phyloP scores from a whole-genome alignment of 2,113 vertebrate genomes.

The Megaceryle torquata region DNA sequence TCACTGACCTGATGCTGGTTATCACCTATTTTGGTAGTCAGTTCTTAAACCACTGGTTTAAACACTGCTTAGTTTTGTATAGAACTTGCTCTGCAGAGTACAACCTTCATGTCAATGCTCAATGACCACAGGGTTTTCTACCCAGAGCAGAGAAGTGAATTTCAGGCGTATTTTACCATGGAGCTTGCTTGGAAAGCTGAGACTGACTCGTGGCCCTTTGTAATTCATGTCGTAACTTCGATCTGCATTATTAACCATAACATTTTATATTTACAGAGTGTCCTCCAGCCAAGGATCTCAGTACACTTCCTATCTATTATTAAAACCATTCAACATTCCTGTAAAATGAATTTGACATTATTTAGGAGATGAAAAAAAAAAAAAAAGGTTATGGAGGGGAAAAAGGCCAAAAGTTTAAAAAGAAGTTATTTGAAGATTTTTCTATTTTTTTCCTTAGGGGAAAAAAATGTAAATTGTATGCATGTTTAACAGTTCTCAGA shows the following conservation, averaged over 20 bases:
- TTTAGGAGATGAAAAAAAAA: background rate
- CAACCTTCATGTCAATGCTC: background rate
- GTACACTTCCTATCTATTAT: background rate
- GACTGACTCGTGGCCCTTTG: background rate
- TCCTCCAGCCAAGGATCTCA: background rate
- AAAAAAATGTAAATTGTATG: background rate
- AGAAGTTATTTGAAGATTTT: background rate
- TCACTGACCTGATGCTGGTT: background rate
- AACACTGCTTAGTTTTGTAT: background rate
- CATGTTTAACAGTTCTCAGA: background rate
- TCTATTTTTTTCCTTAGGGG: background rate
- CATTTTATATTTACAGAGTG: background rate
- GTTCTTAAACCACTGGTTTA: background rate
- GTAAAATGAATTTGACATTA: background rate
- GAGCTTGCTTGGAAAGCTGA: background rate
- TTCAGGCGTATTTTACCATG: background rate
- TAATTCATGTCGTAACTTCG: background rate
- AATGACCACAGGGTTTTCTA: background rate
- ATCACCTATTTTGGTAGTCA: accelerated
- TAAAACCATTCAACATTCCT: background rate
- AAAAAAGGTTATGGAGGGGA: background rate
- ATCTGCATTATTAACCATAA: background rate
- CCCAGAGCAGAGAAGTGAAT: background rate
- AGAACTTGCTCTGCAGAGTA: background rate
- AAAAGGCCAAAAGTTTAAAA: background rate